Conservation (phyloP, 2,113 vertebrate species). For the Oxyruncus cristatus region DNA sequence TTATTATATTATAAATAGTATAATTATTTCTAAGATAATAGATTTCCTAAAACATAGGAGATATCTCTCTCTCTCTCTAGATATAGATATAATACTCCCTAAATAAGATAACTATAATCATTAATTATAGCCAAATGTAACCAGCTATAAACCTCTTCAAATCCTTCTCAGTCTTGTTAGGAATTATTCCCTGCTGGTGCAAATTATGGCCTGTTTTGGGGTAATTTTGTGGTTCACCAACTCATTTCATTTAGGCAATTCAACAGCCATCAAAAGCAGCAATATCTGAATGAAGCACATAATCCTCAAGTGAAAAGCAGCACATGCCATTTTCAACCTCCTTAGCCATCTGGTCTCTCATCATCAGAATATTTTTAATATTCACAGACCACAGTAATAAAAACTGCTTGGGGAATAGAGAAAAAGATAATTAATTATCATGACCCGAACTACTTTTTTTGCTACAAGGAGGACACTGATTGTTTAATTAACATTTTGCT, state of each 20-base stretch:
- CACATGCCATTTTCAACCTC: neutral
- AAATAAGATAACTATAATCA: neutral
- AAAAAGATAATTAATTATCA: conserved; percentile 12
- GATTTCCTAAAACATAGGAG: neutral
- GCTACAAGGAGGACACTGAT: neutral
- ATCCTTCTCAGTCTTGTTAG: neutral
- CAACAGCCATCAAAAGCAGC: neutral
- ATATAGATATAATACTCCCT: neutral
- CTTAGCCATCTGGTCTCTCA: conserved; percentile 39
- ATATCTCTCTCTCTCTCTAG: neutral
- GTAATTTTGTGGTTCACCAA: conserved; percentile 9
- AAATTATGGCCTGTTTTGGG: neutral
- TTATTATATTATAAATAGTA: neutral
- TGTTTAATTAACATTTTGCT: conserved; percentile 39
- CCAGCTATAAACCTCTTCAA: neutral
- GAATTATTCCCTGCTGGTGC: neutral
- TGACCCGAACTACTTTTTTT: neutral
- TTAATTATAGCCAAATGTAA: neutral
- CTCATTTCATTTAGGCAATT: conserved; percentile 20
- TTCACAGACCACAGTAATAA: neutral
- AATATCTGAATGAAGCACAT: neutral
- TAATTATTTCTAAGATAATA: neutral
- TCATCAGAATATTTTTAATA: conserved; percentile 32
- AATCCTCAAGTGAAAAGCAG: conserved; percentile 20
- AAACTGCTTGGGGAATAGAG: neutral